Evolutionary conservation across 1,140 invertebrate species (phyloP).

Genomic region (Cydia strobilella): DNA sequence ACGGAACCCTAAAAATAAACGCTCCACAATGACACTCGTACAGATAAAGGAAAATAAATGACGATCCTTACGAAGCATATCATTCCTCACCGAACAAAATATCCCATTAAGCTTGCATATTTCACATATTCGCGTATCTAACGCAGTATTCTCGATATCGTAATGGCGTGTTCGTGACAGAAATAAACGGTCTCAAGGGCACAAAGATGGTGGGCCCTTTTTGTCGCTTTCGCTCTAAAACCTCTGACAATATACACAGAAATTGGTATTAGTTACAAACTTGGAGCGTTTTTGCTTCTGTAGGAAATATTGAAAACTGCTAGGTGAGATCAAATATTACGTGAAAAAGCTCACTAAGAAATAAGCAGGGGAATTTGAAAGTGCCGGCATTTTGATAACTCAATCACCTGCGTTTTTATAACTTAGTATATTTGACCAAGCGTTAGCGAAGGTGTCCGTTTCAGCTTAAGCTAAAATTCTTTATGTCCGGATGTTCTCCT

Average conservation of each 20-base stretch:
- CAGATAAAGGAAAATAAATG: neutral
- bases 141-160: conserved; percentile 9
- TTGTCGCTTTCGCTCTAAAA: conserved; percentile 3
- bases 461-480: too few species aligned
- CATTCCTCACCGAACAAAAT: neutral
- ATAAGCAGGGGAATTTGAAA: too few species aligned
- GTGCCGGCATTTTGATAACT: too few species aligned
- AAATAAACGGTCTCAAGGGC: conserved; percentile 15
- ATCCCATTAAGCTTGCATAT: neutral
- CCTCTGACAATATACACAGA: neutral
- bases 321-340: too few species aligned
- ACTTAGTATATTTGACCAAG: too few species aligned
- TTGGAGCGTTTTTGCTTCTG: neutral
- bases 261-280: neutral
- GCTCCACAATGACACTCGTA: neutral
- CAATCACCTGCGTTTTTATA: too few species aligned
- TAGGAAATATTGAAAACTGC: too few species aligned
- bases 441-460: too few species aligned
- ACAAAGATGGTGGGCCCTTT: neutral
- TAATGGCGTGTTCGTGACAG: conserved; percentile 9
- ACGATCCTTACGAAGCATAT: neutral
- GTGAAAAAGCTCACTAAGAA: too few species aligned
- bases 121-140: conserved; percentile 12
- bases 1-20: too few species aligned
- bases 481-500: too few species aligned